Base-by-base conservation (phyloP, 2,888 invertebrate species). In the Melipona bicolor region DNA sequence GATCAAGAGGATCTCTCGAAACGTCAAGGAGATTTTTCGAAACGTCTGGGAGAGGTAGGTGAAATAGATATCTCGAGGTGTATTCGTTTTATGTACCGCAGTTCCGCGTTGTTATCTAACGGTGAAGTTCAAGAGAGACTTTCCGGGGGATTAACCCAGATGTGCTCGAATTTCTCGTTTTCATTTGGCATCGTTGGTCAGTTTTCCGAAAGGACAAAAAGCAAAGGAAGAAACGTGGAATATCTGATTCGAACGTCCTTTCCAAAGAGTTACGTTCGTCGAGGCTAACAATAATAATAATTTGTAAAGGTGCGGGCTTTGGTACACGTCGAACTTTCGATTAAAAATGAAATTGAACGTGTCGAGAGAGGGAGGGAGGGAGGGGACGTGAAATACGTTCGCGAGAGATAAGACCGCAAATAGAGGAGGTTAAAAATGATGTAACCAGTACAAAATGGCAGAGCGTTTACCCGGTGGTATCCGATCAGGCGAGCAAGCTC, bases 391-490 rank as follows among this genome's bases (percentile, higher is more conserved):
- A 1, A 24, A 27, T n/a, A 36, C 36, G 13, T 36, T 56, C n/a
- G 21, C n/a, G 17, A 3, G 27, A 56, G 5, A 24, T 61, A 59
- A 61, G 21, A 19, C 19, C n/a, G 6, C 21, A 54, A 56, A 70
- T 9, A 56, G n/a, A 56, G 21, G 15, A n/a, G 54, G 9, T 32
- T 54, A 54, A 70, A 70, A n/a, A 17, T 70, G 32, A 70, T 27
- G 36, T 56, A 70, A 70, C 54, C 36, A 17, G 52, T 27, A 36
- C 5, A 56, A 59, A 71, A n/a, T 56, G 56, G 36, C 54, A 9
- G 24, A 56, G 27, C 36, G 24, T 71, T 71, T 73, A 32, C 49
- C 62, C 32, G n/a, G 17, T n/a, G n/a, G 19, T 62, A 73, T 62
- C 49, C 62, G 73, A 52, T 32, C 73, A n/a, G 52, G 27, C 62